phyloP scores from a whole-genome alignment of 2,888 invertebrate species.

The Tigriopus californicus region DNA sequence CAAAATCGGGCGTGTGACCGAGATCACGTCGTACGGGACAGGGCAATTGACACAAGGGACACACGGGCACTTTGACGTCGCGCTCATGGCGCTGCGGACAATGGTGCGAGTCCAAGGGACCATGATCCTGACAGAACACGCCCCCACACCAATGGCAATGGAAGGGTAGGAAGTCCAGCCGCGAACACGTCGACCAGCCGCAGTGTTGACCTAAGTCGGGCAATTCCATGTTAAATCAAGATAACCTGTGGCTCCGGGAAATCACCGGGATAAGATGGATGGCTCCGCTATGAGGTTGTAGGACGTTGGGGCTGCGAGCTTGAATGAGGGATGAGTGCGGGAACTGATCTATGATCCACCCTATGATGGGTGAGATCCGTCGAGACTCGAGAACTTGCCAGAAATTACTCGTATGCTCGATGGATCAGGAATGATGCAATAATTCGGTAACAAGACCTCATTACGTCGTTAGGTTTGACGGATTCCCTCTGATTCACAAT shows the following conservation, averaged over 20 bases:
- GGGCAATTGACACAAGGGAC: conserved; percentile 5
- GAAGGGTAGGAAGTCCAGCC: conserved; percentile 50
- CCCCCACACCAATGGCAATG: conserved; percentile 41
- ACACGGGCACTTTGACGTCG: conserved; percentile 13
- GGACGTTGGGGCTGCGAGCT: too few species aligned
- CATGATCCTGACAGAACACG: conserved; percentile 48
- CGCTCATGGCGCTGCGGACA: conserved; percentile 26
- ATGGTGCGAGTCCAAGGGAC: conserved; percentile 35
- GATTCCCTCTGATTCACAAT: too few species aligned
- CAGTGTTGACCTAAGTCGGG: conserved; percentile 49
- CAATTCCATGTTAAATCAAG: conserved; percentile 33
- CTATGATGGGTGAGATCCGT: too few species aligned
- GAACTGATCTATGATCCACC: too few species aligned
- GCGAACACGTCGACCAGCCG: conserved; percentile 39
- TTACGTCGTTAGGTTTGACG: too few species aligned
- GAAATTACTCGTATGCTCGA: too few species aligned
- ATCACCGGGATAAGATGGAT: too few species aligned
- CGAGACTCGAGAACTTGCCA: too few species aligned
- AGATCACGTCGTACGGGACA: neutral
- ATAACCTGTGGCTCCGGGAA: neutral
- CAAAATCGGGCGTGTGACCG: neutral
- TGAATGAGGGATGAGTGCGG: too few species aligned
- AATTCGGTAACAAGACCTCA: too few species aligned
- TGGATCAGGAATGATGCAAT: too few species aligned
- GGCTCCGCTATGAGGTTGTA: too few species aligned